phyloP scores from a whole-genome alignment of 1,140 invertebrate genomes.

The Episyrphus balteatus region DNA sequence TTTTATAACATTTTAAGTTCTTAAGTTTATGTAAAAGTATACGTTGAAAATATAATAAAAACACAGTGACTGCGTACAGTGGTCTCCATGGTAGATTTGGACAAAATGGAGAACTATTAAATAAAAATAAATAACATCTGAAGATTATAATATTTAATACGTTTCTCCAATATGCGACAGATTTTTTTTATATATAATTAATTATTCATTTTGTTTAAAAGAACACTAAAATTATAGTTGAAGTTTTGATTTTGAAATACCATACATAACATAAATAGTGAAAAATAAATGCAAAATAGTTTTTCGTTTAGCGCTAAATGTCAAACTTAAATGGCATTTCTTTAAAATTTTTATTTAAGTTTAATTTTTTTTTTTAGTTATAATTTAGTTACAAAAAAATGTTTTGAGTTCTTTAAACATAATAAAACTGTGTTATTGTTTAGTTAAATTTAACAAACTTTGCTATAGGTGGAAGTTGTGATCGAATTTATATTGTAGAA shows the following conservation, averaged over 20 bases:
- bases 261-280: too few relatives aligned
- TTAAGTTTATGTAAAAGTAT: too few relatives aligned
- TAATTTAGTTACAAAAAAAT: too few relatives aligned
- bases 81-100: slow-evolving; percentile 38
- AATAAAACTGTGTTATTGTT: background rate
- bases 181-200: background rate
- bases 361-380: background rate
- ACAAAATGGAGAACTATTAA: slow-evolving; percentile 12
- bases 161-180: background rate
- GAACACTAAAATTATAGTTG: slow-evolving; percentile 5
- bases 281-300: too few relatives aligned
- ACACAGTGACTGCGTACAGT: slow-evolving; percentile 34
- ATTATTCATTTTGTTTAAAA: background rate
- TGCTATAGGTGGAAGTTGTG: background rate
- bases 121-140: background rate
- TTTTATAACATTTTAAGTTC: too few relatives aligned
- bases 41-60: too few relatives aligned
- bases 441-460: background rate
- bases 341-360: background rate
- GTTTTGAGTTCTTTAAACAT: background rate
- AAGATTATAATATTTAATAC: background rate
- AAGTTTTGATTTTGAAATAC: too few relatives aligned
- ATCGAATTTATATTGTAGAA: too few relatives aligned
- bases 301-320: too few relatives aligned
- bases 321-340: background rate